Base-by-base conservation (phyloP, 1,140 invertebrate genomes). In the Micrasema minimum region DNA sequence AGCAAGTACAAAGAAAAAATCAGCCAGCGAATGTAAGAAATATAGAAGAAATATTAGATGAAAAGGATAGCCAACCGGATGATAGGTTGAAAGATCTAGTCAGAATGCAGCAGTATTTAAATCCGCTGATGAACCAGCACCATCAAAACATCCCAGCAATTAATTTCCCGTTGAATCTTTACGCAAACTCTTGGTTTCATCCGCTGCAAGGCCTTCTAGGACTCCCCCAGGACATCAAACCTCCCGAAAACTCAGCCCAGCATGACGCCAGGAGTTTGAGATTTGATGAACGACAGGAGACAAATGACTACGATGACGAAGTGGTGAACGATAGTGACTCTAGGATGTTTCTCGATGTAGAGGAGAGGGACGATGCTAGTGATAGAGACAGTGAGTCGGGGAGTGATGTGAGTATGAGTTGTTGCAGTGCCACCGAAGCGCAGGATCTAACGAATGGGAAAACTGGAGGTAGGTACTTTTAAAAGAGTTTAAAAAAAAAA, bases 31-130 rank as follows among this genome's bases (percentile, higher is more conserved):
- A 43, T 2, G 37, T 61, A 14, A 68, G 57, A 65, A 72, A 43
- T 22, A 62, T 59, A 12, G 37, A 59, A 23, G 51, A 37, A 31
- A 2, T 10, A 31, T 3, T 14, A 10, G 11, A 14, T 18, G n/a
- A 22, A 11, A 43, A 53, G 18, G 72, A 74, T 31, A 64, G 71
- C 23, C 51, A 66, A 9, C 68, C 70, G 55, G 45, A 70, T n/a
- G 20, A 16, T 2, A 70, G 72, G 37, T 66, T 74, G 14, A 66
- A 68, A 64, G 72, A 74, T 14, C 43, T 74, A 26, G 62, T 74
- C n/a, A 74, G 71, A 26, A 70, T 74, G 64, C 72, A 74, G 43
- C 72, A 74, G 37, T 74, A 74, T 67, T 37, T 74, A 41, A 74
- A 74, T 55, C 72, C 72, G 20, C 64, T 70, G 12, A 61, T 74